Conservation (phyloP, 1,140 invertebrate species). For the Hylyphantes graminicola region DNA sequence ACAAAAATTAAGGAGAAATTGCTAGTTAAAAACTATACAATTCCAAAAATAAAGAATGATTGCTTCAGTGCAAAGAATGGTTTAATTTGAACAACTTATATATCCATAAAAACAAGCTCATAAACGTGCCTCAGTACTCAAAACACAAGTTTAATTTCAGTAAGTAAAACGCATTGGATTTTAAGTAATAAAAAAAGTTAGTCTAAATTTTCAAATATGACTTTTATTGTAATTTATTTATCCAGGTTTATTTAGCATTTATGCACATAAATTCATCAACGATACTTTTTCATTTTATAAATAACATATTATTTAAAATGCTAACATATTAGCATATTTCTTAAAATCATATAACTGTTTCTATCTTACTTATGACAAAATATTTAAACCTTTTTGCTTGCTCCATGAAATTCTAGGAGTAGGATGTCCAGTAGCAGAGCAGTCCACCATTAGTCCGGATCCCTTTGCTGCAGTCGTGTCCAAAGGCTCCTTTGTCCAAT, state of each 20-base stretch:
- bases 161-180: too few species aligned
- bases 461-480: constrained; percentile 69
- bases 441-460: constrained; percentile 67
- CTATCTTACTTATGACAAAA: neutral
- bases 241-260: neutral
- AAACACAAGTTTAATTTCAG: too few species aligned
- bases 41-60: too few species aligned
- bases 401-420: constrained; percentile 71
- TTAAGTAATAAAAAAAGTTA: too few species aligned
- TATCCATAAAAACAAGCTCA: too few species aligned
- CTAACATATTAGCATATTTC: neutral
- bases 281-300: neutral
- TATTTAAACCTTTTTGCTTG: constrained; percentile 63
- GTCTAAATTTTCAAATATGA: too few species aligned
- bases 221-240: too few species aligned
- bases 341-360: neutral
- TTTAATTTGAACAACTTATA: too few species aligned
- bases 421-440: constrained; percentile 71
- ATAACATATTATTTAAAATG: neutral
- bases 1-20: too few species aligned
- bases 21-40: too few species aligned
- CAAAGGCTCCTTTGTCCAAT: constrained; percentile 71
- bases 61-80: too few species aligned
- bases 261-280: neutral
- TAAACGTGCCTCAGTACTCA: too few species aligned